Base-by-base conservation (phyloP, 2,888 invertebrate genomes). In the Cremastinae sp. region DNA sequence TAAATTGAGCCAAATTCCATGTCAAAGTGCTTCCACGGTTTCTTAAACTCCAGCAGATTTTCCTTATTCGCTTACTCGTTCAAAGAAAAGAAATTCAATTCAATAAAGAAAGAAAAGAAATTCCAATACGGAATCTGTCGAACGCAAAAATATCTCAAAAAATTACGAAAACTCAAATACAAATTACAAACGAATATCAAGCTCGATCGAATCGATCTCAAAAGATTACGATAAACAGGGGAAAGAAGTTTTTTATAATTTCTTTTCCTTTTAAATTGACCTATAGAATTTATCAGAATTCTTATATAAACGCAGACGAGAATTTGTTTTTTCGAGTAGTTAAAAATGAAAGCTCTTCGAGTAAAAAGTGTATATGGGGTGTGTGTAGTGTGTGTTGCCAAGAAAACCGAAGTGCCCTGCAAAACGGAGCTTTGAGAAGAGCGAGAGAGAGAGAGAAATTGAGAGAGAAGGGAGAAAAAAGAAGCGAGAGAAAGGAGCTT, bases 351-450 rank as follows among this genome's bases (percentile, higher is more conserved):
- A n/a, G 2, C 22, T 51, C 9, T 5, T 10, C 14, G 14, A 12
- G 51, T n/a, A 22, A 35, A 0, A 12, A 10, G 16, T 4, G 22
- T 37, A 28, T 16, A 51, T 9, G 9, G 20, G n/a, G 10, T 39
- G 28, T 41, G 22, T 3, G 18, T 9, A 16, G 39, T 10, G 22
- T 68, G 39, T 49, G 43, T 39, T 14, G 56, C 10, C 37, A 12
- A 28, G 39, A 12, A 12, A 51, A 41, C 14, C 20, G 20, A 51
- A 22, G 39, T 51, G 20, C 39, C 22, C 2, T 22, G 18, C 69
- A 41, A 78, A 68, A 69, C 59, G 61, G 28, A 28, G 28, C 28
- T 28, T 28, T 28, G 28, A 22, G 14, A 41, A 20, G 39, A 49
- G 7, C 5, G 14, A 22, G 35, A 35, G 35, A 64, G 51, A 51